Evolutionary conservation across 1,140 invertebrate genomes (phyloP), one percentile per base, ranked within the genome.

Genomic region (Oedothorax gibbosus): DNA sequence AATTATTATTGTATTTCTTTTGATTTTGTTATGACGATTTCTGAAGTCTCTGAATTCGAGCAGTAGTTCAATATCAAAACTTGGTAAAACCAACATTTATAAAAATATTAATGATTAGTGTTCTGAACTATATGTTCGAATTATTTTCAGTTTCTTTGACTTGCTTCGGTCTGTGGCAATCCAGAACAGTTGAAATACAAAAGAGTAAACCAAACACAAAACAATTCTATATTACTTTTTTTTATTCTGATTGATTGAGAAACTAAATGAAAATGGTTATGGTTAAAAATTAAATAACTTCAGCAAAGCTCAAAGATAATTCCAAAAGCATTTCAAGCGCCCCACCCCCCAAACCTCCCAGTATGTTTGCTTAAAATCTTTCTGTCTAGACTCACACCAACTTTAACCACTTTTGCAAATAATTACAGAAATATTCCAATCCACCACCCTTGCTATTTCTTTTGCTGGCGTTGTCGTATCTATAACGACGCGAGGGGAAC

Each of bases 401-500:
- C 35, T 35, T 35, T 35, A 35, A 20, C 65, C 9, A 35, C 14
- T 7, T 20, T 53, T 71, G 69, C 54, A 53, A 20, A 54, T 49
- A 71, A 71, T 53, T 71, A 71, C 54, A 71, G 54, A 71, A 53
- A 71, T 71, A 71, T 71, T 71, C 49, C 50, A 20, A 66, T 11
- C 69, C 50, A 12, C 20, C 66, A 21, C 69, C 49, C 51, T 53
- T 71, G 10, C 14, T 18, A 11, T 71, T 71, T 15, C 50, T 8
- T 71, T 60, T 57, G 54, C 72, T 20, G 69, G 69, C 72, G 72
- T 73, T 73, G 71, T 73, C 71, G 71, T 56, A 20, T 18, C 35
- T 60, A 18, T 14, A 21, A 49, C 54, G 72, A 77, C 60, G 15
- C 14, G 75, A 35, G 5, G 35, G 35, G 35, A 35, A 35, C 35